Evolutionary conservation across 2,888 invertebrate species (phyloP).

Genomic region (Drosophila anomalipes): DNA sequence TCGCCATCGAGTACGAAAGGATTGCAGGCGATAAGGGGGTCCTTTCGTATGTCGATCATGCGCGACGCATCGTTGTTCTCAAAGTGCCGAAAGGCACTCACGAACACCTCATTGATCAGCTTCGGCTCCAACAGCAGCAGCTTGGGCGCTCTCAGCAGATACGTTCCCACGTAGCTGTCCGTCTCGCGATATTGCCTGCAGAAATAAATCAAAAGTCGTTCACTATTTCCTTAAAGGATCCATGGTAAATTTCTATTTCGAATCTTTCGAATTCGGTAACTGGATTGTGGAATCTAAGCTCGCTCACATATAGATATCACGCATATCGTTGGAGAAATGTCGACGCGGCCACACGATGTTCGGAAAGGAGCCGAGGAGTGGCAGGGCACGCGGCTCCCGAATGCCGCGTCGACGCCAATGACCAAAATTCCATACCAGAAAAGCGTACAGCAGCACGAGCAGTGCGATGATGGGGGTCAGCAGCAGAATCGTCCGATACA

Average conservation of each 20-base stretch:
- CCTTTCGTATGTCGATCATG: conserved; percentile 83
- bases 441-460: conserved; percentile 61
- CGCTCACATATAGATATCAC: conserved; percentile 85
- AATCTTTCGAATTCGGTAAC: background rate
- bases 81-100: conserved; percentile 85
- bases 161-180: conserved; percentile 85
- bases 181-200: conserved; percentile 73
- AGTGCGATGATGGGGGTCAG: conserved; percentile 15
- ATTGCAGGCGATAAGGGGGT: conserved; percentile 86
- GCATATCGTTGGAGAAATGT: conserved; percentile 83
- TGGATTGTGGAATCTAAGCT: background rate
- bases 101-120: conserved; percentile 84
- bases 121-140: conserved; percentile 84
- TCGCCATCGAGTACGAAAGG: conserved; percentile 86
- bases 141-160: conserved; percentile 81
- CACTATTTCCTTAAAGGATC: background rate
- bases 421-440: conserved; percentile 82
- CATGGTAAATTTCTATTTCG: background rate
- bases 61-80: conserved; percentile 80
- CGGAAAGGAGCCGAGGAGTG: conserved; percentile 84
- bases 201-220: background rate
- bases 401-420: conserved; percentile 85
- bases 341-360: conserved; percentile 75
- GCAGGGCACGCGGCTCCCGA: conserved; percentile 79
- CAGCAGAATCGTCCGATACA: conserved; percentile 44